phyloP scores from a whole-genome alignment of 2,113 vertebrate species.

The Dromaius novaehollandiae region DNA sequence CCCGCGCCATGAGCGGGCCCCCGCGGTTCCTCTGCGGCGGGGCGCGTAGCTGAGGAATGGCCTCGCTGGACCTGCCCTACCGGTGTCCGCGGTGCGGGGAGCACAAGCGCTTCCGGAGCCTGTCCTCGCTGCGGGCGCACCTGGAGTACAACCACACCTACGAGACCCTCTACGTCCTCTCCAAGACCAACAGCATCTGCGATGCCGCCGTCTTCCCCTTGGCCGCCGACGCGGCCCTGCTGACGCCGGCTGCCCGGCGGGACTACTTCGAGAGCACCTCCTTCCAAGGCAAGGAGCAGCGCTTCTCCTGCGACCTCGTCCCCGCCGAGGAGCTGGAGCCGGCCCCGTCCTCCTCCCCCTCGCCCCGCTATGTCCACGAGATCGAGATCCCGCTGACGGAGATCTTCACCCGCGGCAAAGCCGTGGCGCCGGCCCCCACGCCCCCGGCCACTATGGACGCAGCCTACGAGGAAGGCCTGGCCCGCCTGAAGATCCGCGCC shows the following conservation, averaged over 20 bases:
- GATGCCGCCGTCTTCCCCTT: conserved; percentile 91
- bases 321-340: conserved; percentile 80
- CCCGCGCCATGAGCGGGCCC: conserved; percentile 25
- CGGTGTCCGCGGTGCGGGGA: conserved; percentile 98
- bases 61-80: conserved; percentile 97
- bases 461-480: conserved; percentile 95
- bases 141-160: conserved; percentile 99
- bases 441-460: conserved; percentile 87
- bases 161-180: conserved; percentile 98
- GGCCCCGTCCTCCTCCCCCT: conserved; percentile 67
- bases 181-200: conserved; percentile 96
- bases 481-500: conserved; percentile 92
- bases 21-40: not conserved
- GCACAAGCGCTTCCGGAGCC: conserved; percentile 98
- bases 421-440: conserved; percentile 85
- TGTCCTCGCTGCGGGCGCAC: conserved; percentile 95
- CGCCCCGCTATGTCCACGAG: conserved; percentile 90
- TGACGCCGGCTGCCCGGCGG: conserved; percentile 78
- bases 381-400: conserved; percentile 94
- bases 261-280: conserved; percentile 91
- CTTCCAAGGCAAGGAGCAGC: conserved; percentile 90
- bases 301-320: conserved; percentile 80
- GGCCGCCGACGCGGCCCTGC: conserved; percentile 85
- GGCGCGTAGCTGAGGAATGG: conserved; percentile 84
- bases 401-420: conserved; percentile 86